Conservation (phyloP, 2,888 invertebrate species). For the Mythimna albipuncta region DNA sequence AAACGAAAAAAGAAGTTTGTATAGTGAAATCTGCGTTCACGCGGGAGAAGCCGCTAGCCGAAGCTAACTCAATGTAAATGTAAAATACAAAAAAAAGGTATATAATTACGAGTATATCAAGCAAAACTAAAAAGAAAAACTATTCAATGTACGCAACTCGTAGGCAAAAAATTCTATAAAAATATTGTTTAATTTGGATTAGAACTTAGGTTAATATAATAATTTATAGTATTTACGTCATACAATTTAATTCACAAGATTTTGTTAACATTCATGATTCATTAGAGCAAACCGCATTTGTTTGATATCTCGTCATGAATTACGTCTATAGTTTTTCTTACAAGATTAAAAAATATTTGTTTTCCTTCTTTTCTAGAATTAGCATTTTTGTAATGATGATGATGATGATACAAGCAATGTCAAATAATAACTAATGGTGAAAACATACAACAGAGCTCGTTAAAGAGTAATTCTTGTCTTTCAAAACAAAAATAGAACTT, state of each 20-base stretch:
- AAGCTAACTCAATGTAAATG: neutral
- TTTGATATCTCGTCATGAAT: conserved; percentile 3
- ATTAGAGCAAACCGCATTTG: neutral
- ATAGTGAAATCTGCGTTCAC: no score
- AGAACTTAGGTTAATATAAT: neutral
- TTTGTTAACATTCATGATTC: neutral
- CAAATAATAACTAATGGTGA: neutral
- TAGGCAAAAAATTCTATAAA: neutral
- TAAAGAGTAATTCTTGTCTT: conserved; percentile 13
- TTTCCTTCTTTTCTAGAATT: neutral
- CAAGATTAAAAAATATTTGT: neutral
- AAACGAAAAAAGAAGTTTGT: no score
- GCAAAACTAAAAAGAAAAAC: neutral
- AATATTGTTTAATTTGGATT: neutral
- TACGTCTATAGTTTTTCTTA: neutral
- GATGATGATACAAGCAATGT: neutral
- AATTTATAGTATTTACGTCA: neutral
- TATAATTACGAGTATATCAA: no score
- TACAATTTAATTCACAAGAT: neutral
- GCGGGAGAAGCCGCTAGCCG: no score
- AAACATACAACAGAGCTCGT: conserved; percentile 2
- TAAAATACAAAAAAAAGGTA: neutral
- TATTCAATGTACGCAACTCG: neutral
- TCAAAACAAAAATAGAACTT: conserved; percentile 23
- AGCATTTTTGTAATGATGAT: neutral